Evolutionary conservation across 1,140 invertebrate species (phyloP), one percentile per base, ranked within the genome.

Genomic region (Formica selysi): DNA sequence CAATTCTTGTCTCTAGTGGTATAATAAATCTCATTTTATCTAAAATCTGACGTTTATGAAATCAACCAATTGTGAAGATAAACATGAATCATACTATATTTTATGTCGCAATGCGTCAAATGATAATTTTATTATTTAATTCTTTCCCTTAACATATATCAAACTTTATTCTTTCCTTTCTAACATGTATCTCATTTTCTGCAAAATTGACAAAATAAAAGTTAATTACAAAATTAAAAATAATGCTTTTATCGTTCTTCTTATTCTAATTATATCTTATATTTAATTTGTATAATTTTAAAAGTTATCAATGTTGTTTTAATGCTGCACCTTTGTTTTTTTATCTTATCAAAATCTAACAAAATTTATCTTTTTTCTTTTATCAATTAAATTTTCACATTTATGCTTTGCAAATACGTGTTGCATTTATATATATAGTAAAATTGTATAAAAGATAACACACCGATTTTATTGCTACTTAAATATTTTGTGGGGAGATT

Each of bases 271-370:
- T 54, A 44, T 22, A 65, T 51, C 32, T 70, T 7, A 29, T 6
- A 11, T 22, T 78, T 32, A 57, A 80, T 80, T 65, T 54, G 13
- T 16, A 3, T 36, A 13, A n/a, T 29, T 70, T 19, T 16, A 57
- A 57, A 22, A 22, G 6, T 48, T 7, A 70, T 57, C 16, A 26
- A 41, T 41, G 41, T 57, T 36, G 44, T 36, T 79, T 51, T n/a
- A 36, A 70, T 22, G 3, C 13, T 1, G 38, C 11, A 38, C 32
- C 22, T 54, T 57, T 38, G 8, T 59, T 29, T 8, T 0, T 11
- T 32, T 67, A 70, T 80, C 32, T 80, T 70, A 80, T 80, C 65
- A 16, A 57, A n/a, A 59, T 54, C 1, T 54, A n/a, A 41, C 3
- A 5, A 57, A 68, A 68, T 38, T n/a, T 22, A 79, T 68, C 29